Percentiles rank a stretch among this genome's conserved stretches.
Evolutionary conservation across 2,888 invertebrate genomes (phyloP).

Genomic region (Leptopilina syphax): DNA sequence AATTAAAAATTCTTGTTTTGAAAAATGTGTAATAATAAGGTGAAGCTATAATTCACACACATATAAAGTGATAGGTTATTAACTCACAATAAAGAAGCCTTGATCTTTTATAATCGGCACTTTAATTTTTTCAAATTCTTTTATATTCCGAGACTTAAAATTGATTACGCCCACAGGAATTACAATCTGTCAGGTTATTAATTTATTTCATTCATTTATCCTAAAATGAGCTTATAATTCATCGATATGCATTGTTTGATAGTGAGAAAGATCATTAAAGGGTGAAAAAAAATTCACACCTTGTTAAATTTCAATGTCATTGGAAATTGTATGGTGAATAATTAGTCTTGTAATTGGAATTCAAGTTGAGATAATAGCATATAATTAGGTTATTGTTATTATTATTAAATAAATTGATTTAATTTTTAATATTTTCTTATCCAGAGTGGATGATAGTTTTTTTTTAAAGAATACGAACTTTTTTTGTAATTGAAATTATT

Average conservation of each 20-base stretch:
- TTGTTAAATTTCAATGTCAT: not conserved
- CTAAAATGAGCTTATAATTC: not conserved
- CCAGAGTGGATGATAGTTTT: too few species aligned
- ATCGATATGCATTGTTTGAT: not conserved
- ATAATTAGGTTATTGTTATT: too few species aligned
- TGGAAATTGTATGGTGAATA: too few species aligned
- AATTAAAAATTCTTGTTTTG: not conserved
- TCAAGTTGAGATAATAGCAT: not conserved
- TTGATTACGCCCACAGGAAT: constrained; percentile 25
- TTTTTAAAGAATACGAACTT: too few species aligned
- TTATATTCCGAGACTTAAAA: not conserved
- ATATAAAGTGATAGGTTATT: not conserved
- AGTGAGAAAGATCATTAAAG: not conserved
- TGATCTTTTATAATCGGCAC: not conserved
- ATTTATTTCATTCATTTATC: constrained; percentile 22
- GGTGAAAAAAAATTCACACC: not conserved
- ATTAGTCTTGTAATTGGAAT: not conserved
- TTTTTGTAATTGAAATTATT: too few species aligned
- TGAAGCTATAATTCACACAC: not conserved
- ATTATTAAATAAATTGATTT: too few species aligned
- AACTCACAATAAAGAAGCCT: not conserved
- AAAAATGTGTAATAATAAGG: not conserved
- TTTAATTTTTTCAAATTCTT: constrained; percentile 11
- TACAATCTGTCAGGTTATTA: not conserved
- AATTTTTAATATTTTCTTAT: too few species aligned